phyloP scores from a whole-genome alignment of 2,113 vertebrate species.

The human (Homo sapiens) region GRCh38 chr2:67279001-67279500 shows the following conservation, averaged over 20 bases:
- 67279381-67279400: slow-evolving; percentile 43
- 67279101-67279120: slow-evolving; percentile 35
- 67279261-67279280: not conserved
- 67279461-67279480: slow-evolving; percentile 26
- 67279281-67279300: not conserved
- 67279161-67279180: not conserved
- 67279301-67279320: not conserved
- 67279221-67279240: not conserved
- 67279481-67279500: not conserved
- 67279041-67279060: slow-evolving; percentile 33
- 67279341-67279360: slow-evolving; percentile 15
- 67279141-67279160: slow-evolving; percentile 14
- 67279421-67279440: not conserved
- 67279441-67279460: slow-evolving; percentile 4
- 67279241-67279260: slow-evolving; percentile 38
- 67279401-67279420: not conserved
- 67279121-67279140: not conserved
- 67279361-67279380: not conserved
- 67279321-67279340: slow-evolving; percentile 8
- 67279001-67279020: not conserved
- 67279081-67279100: not conserved
- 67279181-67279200: slow-evolving; percentile 41
- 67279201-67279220: slow-evolving; percentile 6
- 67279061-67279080: slow-evolving; percentile 12
- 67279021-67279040: not conserved